phyloP scores from a whole-genome alignment of 2,113 vertebrate genomes.

The Xenopus laevis region DNA sequence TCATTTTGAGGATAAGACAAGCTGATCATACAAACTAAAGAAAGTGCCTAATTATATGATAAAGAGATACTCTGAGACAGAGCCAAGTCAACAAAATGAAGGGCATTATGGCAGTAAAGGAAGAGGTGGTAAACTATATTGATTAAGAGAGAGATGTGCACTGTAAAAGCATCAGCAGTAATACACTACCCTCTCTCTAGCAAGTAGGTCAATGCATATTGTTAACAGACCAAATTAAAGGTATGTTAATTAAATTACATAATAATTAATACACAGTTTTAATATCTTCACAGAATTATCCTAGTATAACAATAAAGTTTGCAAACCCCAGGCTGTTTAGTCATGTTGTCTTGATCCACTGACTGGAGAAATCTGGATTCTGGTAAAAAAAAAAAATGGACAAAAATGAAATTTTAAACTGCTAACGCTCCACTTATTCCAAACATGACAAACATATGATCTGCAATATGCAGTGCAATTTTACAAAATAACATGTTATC shows the following conservation, averaged over 20 bases:
- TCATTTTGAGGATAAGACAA: too few relatives aligned
- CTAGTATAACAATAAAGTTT: not conserved
- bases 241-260: too few relatives aligned
- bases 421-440: too few relatives aligned
- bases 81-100: not conserved
- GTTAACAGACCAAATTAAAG: too few relatives aligned
- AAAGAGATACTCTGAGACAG: not conserved
- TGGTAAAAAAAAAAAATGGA: conserved; percentile 50
- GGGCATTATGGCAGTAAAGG: not conserved
- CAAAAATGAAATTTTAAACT: not conserved
- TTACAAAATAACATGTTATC: too few relatives aligned
- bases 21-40: too few relatives aligned
- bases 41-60: not conserved
- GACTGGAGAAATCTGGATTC: conserved; percentile 92
- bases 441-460: too few relatives aligned
- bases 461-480: too few relatives aligned
- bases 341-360: conserved; percentile 92
- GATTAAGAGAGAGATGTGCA: not conserved
- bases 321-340: conserved; percentile 94
- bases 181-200: not conserved
- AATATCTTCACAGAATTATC: too few relatives aligned
- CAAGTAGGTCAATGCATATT: too few relatives aligned
- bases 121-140: not conserved
- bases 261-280: too few relatives aligned
- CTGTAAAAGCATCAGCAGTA: not conserved